These are phyloP conservation scores for Epinephelus fuscoguttatus DNA, from an alignment of 2,113 vertebrate genomes.

Conservation along the genomic window DNA sequence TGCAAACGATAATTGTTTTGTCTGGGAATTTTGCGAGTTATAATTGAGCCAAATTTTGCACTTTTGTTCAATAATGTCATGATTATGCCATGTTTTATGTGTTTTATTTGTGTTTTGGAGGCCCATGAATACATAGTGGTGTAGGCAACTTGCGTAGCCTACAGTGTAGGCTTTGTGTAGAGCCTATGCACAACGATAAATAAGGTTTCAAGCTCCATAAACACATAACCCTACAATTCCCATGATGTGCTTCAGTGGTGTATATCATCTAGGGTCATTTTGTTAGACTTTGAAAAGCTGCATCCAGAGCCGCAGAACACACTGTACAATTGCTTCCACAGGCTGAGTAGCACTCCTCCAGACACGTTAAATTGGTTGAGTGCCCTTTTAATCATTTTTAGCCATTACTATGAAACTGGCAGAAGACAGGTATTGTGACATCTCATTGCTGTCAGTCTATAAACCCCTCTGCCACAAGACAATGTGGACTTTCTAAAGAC, in stretches of 20 bases:
- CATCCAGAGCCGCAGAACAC: not conserved
- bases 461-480: not conserved
- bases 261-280: not conserved
- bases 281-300: not conserved
- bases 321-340: not conserved
- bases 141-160: too few relatives aligned
- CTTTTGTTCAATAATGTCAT: too few relatives aligned
- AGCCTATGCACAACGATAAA: too few relatives aligned
- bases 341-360: not conserved
- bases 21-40: too few relatives aligned
- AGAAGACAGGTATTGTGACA: not conserved
- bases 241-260: too few relatives aligned
- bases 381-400: conserved; percentile 19
- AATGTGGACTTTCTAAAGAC: conserved; percentile 12
- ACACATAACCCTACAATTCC: too few relatives aligned
- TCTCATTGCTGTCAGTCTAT: not conserved
- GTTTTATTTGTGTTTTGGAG: too few relatives aligned
- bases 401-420: conserved; percentile 9
- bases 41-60: too few relatives aligned
- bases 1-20: too few relatives aligned
- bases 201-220: not conserved
- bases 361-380: not conserved
- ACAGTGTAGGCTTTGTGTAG: too few relatives aligned
- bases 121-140: too few relatives aligned
- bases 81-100: too few relatives aligned